Base-by-base conservation (phyloP, 2,113 vertebrate species). In the Motacilla tschutschensis region DNA sequence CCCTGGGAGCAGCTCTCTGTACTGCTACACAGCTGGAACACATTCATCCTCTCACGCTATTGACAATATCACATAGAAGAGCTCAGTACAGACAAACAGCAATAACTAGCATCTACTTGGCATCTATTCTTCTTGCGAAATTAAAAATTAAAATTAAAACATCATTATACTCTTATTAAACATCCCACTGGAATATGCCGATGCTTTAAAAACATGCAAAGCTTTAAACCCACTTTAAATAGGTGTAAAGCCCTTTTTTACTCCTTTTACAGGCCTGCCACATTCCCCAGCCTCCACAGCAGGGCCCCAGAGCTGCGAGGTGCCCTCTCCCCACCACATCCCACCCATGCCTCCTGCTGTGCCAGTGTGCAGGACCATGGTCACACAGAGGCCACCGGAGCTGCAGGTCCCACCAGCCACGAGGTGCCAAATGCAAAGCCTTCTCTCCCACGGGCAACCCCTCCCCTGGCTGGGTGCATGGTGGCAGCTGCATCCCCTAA, bases 91-190 rank as follows among this genome's bases (percentile, higher is more conserved):
- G 51, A 86, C 85, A 77, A 90, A 91, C 35, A 67, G 62, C 76
- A 85, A 35, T 88, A 86, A 85, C 79, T 43, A 70, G 72, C 62
- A 87, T 85, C 84, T 85, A 74, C 43, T 83, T 93, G 93, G 87
- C 89, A 89, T 85, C 84, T 88, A 72, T 79, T 88, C 87, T 92
- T 89, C 72, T 90, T 87, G 62, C 31, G 79, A 85, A 88, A 94
- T 91, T 94, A 92, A 95, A 95, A 94, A 92, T 95, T 93, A 93
- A 94, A 94, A 93, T 93, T 92, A 95, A 93, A 95, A 88, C 88
- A 74, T 85, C 88, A 47, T 87, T 93, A 93, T 43, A 80, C 50
- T 82, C 83, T 47, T 93, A 93, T 83, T 88, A 91, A 92, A 88
- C 62, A 88, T 91, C 90, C 84, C 88, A 87, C 53, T 85, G 92